A percentile compares a stretch with the other conserved stretches of the same genome.
Evolutionary conservation across 2,113 vertebrate genomes (phyloP).

Genomic region (Notiomystis cincta): DNA sequence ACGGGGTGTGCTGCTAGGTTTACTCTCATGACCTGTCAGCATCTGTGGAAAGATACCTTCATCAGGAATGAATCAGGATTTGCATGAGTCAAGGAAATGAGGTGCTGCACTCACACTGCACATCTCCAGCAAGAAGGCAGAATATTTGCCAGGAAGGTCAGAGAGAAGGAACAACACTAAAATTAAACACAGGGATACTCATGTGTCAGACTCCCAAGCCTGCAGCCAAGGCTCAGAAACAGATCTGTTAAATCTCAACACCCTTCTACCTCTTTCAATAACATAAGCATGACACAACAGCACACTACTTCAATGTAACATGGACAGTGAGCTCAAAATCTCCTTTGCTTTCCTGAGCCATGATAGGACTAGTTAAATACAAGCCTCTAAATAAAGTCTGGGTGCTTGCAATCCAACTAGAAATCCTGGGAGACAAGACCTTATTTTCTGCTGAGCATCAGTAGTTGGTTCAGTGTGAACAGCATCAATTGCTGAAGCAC

Average conservation of each 20-base stretch:
- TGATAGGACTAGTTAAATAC: background rate
- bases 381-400: background rate
- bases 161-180: background rate
- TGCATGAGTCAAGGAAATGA: background rate
- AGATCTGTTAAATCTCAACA: background rate
- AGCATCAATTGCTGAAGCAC: background rate
- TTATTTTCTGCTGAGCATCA: background rate
- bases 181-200: background rate
- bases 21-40: background rate
- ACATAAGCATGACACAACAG: background rate
- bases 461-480: background rate
- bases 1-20: background rate
- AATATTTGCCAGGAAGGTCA: background rate
- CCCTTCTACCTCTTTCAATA: background rate
- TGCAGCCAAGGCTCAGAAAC: background rate
- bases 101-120: background rate
- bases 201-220: background rate
- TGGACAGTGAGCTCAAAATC: accelerated
- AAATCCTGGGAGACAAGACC: background rate
- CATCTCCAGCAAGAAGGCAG: background rate
- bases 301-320: accelerated
- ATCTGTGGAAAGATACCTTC: background rate
- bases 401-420: background rate
- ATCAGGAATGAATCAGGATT: background rate
- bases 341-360: background rate